Conservation (phyloP, 2,113 vertebrate species). For the Athene cunicularia region DNA sequence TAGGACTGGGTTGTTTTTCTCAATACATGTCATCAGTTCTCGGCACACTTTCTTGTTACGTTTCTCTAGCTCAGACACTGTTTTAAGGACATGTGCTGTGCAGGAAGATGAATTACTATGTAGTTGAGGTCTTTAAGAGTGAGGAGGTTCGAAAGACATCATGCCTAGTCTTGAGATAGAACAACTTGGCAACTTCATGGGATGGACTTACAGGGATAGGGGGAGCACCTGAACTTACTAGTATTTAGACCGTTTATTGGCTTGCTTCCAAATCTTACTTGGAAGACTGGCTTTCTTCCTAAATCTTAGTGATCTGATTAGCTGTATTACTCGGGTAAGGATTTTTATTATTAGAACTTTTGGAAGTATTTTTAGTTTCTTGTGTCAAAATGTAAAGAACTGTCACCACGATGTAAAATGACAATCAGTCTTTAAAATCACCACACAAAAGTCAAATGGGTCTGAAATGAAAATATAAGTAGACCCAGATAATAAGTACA, state of each 20-base stretch:
- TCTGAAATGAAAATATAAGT: background rate
- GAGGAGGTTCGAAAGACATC: background rate
- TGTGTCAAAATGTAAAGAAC: background rate
- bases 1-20: background rate
- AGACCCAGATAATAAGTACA: background rate
- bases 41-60: accelerated
- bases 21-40: background rate
- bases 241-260: background rate
- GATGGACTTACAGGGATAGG: background rate
- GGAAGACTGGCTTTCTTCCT: background rate
- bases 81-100: background rate
- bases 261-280: background rate
- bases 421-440: background rate
- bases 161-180: background rate
- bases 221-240: background rate
- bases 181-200: background rate
- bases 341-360: background rate
- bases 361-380: background rate
- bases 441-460: background rate
- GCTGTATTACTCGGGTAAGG: background rate
- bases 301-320: background rate
- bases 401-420: background rate
- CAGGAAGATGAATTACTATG: background rate
- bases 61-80: background rate
- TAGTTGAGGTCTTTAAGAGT: background rate